These are phyloP conservation scores for Hiodon tergisus DNA, from an alignment of 2,113 vertebrate species.

Conservation along the genomic window DNA sequence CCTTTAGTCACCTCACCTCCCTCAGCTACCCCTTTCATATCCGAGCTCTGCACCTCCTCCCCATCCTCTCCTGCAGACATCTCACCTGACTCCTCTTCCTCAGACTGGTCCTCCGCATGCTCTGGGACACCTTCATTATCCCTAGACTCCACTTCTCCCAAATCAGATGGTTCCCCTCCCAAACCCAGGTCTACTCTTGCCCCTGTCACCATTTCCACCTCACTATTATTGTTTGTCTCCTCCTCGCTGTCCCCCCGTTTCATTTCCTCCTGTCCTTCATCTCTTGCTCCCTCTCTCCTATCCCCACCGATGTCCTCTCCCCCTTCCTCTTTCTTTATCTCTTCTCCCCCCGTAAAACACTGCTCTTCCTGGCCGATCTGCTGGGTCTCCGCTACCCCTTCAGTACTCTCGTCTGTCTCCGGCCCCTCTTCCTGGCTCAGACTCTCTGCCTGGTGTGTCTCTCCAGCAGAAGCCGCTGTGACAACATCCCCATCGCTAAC, in stretches of 20 bases:
- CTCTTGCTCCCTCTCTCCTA: background rate
- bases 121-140: background rate
- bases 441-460: background rate
- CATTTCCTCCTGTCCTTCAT: background rate
- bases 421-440: conserved; percentile 15
- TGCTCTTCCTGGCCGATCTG: background rate
- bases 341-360: background rate
- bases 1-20: background rate
- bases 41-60: background rate
- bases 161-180: background rate
- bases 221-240: background rate
- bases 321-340: background rate
- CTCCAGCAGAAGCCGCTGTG: conserved; percentile 12
- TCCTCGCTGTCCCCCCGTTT: conserved; percentile 19
- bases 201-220: background rate
- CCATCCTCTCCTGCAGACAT: background rate
- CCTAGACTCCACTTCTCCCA: background rate
- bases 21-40: background rate
- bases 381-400: background rate
- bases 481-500: background rate
- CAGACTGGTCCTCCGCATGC: background rate
- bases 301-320: background rate
- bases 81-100: background rate
- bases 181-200: background rate
- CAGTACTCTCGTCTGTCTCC: background rate